Base-by-base conservation (phyloP, 2,888 invertebrate species). In the Hydrotaea diabolus region DNA sequence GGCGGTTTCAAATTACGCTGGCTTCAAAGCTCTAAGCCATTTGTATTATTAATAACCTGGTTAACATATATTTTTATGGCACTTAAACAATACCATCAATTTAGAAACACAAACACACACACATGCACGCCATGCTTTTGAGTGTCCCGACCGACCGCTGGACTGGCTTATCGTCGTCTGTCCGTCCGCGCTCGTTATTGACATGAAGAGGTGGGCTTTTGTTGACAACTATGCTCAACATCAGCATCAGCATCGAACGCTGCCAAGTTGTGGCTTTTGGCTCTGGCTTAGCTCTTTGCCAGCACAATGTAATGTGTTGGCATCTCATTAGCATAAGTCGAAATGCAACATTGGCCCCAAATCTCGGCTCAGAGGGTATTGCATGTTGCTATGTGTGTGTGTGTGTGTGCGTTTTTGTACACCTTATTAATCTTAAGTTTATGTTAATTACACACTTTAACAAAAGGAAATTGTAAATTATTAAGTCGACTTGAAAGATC, bases 271-370 rank as follows among this genome's bases (percentile, higher is more conserved):
- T 43, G 9, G 43, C 13, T 9, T 23, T 57, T 66, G 66, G 26
- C 31, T 36, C 17, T 15, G 64, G 64, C 17, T 26, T 26, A 62
- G 62, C 53, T 66, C 78, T 59, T 75, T 79, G 36, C 74, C 53
- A 64, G 64, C 46, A 46, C 36, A 76, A 72, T 66, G 31, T 31
- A 31, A 31, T 31, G 64, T 66, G 77, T 69, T 83, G 83, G 83
- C 80, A 80, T 73, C 77, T 71, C 66, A 83, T 83, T 83, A 80
- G 62, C 83, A 83, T 83, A 77, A 80, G 71, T 80, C 71, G 15
- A 80, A 77, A 83, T 77, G 80, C 77, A 77, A 77, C 77, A 66
- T 80, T 77, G 49, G 72, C 39, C 64, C 69, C 43, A 55, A 46
- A 46, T 26, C 59, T 62, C 23, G 26, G 46, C 13, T 64, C 8